Evolutionary conservation across 1,140 invertebrate genomes (phyloP).

Genomic region (Ridgeia piscesae): DNA sequence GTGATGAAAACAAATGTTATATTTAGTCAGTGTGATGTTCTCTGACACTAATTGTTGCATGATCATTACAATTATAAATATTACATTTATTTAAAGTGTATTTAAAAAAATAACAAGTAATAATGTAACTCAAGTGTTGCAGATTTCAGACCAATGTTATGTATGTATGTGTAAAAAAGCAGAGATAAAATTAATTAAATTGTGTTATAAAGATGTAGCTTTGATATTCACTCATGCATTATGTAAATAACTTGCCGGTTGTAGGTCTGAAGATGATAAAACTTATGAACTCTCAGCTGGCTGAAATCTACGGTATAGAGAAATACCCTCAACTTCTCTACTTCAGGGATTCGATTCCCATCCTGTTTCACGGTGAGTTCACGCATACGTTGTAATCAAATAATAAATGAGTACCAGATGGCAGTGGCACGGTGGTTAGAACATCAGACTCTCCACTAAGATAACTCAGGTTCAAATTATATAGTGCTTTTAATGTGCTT

Average conservation of each 20-base stretch:
- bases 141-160: not conserved
- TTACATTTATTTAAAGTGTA: not conserved
- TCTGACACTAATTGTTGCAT: not conserved
- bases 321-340: not conserved
- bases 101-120: too few relatives aligned
- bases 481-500: too few relatives aligned
- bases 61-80: not conserved
- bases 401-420: too few relatives aligned
- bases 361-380: slow-evolving; percentile 17
- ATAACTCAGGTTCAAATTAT: too few relatives aligned
- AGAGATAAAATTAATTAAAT: not conserved
- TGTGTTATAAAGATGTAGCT: not conserved
- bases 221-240: not conserved
- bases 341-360: not conserved
- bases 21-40: not conserved
- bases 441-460: too few relatives aligned
- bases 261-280: slow-evolving; percentile 18
- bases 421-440: too few relatives aligned
- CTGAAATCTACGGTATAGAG: not conserved
- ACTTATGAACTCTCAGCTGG: not conserved
- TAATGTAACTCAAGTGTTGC: not conserved
- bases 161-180: not conserved
- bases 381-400: not conserved
- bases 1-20: not conserved
- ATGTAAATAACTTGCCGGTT: not conserved